Percentiles rank a stretch among this genome's conserved stretches.
phyloP scores from a whole-genome alignment of 1,140 invertebrate species.

The Aphelinus certus region DNA sequence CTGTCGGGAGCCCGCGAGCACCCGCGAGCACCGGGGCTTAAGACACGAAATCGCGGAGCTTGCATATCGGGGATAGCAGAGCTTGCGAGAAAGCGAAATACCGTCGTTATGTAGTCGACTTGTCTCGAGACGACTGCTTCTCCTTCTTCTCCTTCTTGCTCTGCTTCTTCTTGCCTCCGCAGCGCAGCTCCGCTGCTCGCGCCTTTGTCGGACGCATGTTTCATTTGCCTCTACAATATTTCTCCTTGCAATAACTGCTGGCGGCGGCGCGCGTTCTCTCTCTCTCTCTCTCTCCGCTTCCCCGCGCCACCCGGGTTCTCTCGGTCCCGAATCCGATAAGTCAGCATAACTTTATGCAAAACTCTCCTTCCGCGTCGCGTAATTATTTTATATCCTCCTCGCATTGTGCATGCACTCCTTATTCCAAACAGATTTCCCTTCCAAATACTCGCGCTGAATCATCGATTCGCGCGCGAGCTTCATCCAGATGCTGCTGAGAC shows the following conservation, averaged over 20 bases:
- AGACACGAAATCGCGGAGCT: constrained; percentile 34
- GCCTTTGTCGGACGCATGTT: constrained; percentile 3
- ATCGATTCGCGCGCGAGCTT: background rate
- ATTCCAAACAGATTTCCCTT: background rate
- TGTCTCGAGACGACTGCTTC: constrained; percentile 10
- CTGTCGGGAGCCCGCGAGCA: background rate
- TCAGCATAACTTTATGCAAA: constrained; percentile 1
- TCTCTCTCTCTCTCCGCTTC: background rate
- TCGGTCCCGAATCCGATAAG: background rate
- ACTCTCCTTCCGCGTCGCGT: background rate
- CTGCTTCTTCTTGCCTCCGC: background rate
- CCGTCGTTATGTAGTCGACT: constrained; percentile 14
- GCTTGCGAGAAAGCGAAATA: constrained; percentile 29
- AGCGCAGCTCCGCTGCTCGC: background rate
- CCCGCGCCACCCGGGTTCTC: too few species aligned
- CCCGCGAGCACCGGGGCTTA: constrained; percentile 23
- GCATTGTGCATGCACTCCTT: too few species aligned
- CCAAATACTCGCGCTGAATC: background rate
- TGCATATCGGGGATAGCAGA: constrained; percentile 16
- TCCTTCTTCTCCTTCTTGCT: background rate
- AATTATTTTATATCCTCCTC: background rate
- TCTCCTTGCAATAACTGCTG: background rate
- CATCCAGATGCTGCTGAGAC: background rate
- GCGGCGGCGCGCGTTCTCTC: background rate
- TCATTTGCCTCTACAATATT: constrained; percentile 1